Base-by-base conservation (phyloP, 2,888 invertebrate species). In the Caenorhabditis imperialis region DNA sequence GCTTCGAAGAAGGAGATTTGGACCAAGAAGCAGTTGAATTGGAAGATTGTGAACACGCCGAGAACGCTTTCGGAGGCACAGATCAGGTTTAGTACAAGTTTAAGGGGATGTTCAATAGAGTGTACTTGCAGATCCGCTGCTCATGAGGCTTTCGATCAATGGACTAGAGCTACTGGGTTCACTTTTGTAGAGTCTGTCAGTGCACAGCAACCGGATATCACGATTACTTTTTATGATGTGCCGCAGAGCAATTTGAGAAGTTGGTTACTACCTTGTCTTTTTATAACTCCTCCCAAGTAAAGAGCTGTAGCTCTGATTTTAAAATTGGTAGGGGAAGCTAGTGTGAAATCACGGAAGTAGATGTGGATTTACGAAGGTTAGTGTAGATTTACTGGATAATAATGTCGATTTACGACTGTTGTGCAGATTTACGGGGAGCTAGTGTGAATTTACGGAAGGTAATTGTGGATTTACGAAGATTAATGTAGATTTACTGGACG, bases 181-280 rank as follows among this genome's bases (percentile, higher is more conserved):
- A 65, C 67, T 10, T 80, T 80, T 22, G 53, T 60, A 23, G 73
- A 79, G 53, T 48, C 8, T 20, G 55, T 37, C 14, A 57, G 60
- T 12, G 62, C 51, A 14, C 40, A 45, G 20, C 44, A 45, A 12
- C 75, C 83, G 3, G 82, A 85, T 53, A 79, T 85, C 30, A 75
- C 80, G 2, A 72, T 84, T 8, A 57, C 62, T 8, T 85, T 85
- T 65, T 62, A 75, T 20, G 77, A 79, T 35, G 75, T 70, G n/a
- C 75, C 77, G 33, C 70, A 79, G 37, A 73, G 67, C 27, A 62
- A 62, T 47, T 48, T 75, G 48, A 79, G 60, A 58, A 75, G 79
- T 79, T 8, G 14, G 47, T 55, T n/a, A 25, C 16, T n/a, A n/a
- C n/a, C n/a, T n/a, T n/a, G n/a, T n/a, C n/a, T n/a, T n/a, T n/a